Percentiles rank a stretch among this genome's conserved stretches.
Evolutionary conservation across 2,888 invertebrate species (phyloP).

Genomic region (Acheta domesticus): DNA sequence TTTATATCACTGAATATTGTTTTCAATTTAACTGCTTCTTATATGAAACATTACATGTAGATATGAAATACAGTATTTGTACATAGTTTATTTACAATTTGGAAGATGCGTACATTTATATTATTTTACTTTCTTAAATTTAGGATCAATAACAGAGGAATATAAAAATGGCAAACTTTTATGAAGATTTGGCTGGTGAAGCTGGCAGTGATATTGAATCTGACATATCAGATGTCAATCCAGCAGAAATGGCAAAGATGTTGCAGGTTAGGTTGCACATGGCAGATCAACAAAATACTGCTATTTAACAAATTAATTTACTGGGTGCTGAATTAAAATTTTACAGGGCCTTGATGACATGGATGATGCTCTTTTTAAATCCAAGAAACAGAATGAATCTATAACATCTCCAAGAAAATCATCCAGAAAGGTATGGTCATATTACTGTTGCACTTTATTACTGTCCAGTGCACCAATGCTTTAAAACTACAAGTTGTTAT

Average conservation of each 20-base stretch:
- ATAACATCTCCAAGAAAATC: background rate
- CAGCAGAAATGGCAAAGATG: conserved; percentile 28
- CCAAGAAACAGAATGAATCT: background rate
- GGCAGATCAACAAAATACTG: too few species aligned
- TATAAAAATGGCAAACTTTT: conserved; percentile 29
- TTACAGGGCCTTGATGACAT: conserved; percentile 31
- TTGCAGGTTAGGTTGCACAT: conserved; percentile 26
- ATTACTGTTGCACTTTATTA: background rate
- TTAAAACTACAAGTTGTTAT: background rate
- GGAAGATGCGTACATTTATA: too few species aligned
- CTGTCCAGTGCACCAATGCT: background rate
- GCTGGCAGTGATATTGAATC: conserved; percentile 30
- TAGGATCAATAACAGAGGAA: background rate
- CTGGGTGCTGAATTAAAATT: background rate
- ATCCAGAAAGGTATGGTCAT: background rate
- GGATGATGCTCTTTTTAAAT: conserved; percentile 27
- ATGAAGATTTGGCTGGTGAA: conserved; percentile 29
- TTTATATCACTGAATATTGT: too few species aligned
- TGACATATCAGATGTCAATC: conserved; percentile 32
- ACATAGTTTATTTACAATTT: too few species aligned
- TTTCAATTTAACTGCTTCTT: too few species aligned
- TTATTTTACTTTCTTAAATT: background rate
- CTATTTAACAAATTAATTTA: too few species aligned
- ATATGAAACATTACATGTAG: too few species aligned
- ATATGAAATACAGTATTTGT: too few species aligned